Conservation (phyloP, 2,113 vertebrate genomes). For the Phyllostomus discolor region DNA sequence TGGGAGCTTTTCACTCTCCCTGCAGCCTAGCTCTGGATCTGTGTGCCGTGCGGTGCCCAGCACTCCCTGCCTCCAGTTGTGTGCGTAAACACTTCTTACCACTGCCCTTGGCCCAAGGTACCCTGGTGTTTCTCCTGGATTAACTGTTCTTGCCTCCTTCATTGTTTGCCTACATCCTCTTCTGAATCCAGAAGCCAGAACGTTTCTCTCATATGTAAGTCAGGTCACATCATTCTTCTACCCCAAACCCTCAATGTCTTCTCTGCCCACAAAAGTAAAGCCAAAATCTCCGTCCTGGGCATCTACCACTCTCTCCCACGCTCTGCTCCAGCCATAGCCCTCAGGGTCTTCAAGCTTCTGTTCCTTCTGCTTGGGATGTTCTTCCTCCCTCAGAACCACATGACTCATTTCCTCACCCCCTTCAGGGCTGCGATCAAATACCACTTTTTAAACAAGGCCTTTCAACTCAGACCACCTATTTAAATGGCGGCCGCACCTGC, state of each 20-base stretch:
- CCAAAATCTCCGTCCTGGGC: background rate
- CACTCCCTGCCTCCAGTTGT: background rate
- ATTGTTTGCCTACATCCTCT: background rate
- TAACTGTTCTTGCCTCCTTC: background rate
- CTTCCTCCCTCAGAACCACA: background rate
- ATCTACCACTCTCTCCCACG: background rate
- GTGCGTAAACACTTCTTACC: background rate
- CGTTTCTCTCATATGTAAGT: background rate
- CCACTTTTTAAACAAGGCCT: background rate
- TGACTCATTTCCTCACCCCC: background rate
- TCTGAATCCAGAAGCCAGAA: background rate
- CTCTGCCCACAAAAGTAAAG: background rate
- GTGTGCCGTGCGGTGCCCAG: background rate
- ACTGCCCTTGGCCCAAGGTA: background rate
- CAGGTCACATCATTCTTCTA: background rate
- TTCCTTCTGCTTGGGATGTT: background rate
- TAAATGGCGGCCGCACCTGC: background rate
- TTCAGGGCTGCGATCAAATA: background rate
- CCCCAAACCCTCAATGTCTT: background rate
- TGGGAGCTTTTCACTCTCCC: background rate
- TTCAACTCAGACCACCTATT: background rate
- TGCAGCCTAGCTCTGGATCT: background rate
- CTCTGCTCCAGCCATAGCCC: background rate
- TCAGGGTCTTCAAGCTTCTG: background rate
- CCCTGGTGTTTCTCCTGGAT: background rate